A percentile compares a stretch with the other conserved stretches of the same genome.
phyloP scores from a whole-genome alignment of 2,797 vertebrate species.

The Poecile montanus region DNA sequence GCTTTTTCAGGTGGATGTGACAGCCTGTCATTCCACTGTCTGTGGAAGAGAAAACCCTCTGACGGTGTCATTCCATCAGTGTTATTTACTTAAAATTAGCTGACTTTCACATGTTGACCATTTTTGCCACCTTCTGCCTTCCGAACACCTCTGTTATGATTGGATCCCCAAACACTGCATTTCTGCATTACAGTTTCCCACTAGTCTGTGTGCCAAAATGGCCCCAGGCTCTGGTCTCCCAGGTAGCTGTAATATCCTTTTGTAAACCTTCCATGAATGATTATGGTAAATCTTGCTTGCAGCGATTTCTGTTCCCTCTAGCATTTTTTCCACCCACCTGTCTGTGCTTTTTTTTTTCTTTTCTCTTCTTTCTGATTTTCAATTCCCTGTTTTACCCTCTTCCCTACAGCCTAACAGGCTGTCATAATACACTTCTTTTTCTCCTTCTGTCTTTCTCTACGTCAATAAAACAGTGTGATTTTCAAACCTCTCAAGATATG shows the following conservation, averaged over 20 bases:
- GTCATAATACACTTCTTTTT: constrained; percentile 12
- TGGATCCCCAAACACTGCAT: background rate
- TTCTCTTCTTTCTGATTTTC: constrained; percentile 23
- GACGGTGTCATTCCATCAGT: background rate
- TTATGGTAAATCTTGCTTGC: constrained; percentile 71
- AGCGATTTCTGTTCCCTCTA: constrained; percentile 65
- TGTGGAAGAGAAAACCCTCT: background rate
- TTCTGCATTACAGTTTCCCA: constrained; percentile 5
- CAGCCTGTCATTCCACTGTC: background rate
- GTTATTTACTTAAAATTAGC: background rate
- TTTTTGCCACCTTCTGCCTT: background rate
- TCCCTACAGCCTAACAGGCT: constrained; percentile 37
- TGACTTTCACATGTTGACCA: background rate
- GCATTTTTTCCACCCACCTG: constrained; percentile 25
- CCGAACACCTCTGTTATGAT: background rate
- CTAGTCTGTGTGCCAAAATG: constrained; percentile 34
- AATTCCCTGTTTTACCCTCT: constrained; percentile 29
- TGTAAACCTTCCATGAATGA: constrained; percentile 63
- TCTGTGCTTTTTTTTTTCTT: background rate
- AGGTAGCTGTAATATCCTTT: constrained; percentile 64
- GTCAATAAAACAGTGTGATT: background rate
- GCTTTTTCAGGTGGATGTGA: background rate
- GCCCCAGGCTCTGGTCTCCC: constrained; percentile 55
- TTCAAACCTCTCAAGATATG: constrained; percentile 29
- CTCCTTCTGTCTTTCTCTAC: background rate